Evolutionary conservation across 2,888 invertebrate species (phyloP), one percentile per base, ranked within the genome.

Genomic region (Cerastoderma edule): DNA sequence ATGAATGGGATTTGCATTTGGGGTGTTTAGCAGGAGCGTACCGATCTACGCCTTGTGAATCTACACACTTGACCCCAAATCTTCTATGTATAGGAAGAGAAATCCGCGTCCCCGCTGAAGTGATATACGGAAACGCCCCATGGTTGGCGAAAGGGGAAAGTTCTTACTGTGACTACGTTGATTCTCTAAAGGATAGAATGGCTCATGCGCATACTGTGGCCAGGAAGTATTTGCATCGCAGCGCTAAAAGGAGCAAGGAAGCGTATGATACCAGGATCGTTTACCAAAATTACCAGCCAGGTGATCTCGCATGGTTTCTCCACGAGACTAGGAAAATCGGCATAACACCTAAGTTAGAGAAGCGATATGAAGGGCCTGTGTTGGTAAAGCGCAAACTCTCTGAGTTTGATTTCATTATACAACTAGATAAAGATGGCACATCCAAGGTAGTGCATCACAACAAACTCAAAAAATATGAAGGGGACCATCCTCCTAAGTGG

Each of bases 1-100:
- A 65, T 8, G 72, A 72, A 3, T 84, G 84, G 80, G 83, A 81
- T 56, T 10, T 71, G 22, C 64, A 80, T 64, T 46, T 83, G 13
- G 57, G 72, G 6, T 75, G 72, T 60, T 16, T 82, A 1, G 73
- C 84, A 22, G 79, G 76, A 19, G 84, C 80, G 3, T 82, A 77
- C 30, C 30, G 83, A 33, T 57, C 80, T 10, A 70, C 76, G 8
- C 72, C 73, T 5, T 30, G 75, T 39, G 78, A 78, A 16, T 64
- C 74, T 13, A 78, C 76, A 6, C 53, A 68, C 16, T 53, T 83
- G 2, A 76, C 73, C 4, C 78, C 81, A 33, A 74, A 81, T 33
- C 32, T 69, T 8, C 46, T 78, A 30, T 28, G n/a, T n/a, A n/a
- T n/a, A n/a, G 83, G 80, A 1, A 24, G 71, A 32, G 78, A 78